Percentiles rank a stretch among this genome's conserved stretches.
Evolutionary conservation across 2,888 invertebrate species (phyloP).

Genomic region (Plagiodera versicolora): DNA sequence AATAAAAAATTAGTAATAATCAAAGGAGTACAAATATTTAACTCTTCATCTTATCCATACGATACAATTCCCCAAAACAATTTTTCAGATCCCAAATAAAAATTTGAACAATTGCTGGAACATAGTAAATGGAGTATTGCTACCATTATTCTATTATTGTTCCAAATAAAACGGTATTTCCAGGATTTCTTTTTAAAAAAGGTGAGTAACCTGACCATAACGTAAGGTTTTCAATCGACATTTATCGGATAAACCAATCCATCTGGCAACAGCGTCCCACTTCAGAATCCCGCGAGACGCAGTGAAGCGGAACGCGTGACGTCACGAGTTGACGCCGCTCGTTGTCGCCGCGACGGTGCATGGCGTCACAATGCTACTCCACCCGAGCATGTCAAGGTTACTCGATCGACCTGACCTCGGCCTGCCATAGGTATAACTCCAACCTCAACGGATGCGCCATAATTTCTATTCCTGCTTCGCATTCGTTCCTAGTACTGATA

Average conservation of each 20-base stretch:
- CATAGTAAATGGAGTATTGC: too few relatives aligned
- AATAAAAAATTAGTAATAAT: too few relatives aligned
- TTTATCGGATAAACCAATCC: background rate
- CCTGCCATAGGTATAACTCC: background rate
- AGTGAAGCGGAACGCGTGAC: background rate
- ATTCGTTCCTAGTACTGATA: background rate
- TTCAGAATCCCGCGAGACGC: background rate
- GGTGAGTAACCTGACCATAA: too few relatives aligned
- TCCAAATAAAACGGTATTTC: too few relatives aligned
- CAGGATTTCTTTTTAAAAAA: too few relatives aligned
- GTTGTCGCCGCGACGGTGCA: background rate
- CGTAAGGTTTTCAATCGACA: too few relatives aligned
- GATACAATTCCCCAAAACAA: too few relatives aligned
- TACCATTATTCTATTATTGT: too few relatives aligned
- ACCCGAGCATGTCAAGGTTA: background rate
- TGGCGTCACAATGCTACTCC: background rate
- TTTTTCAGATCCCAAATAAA: too few relatives aligned
- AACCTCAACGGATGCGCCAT: background rate
- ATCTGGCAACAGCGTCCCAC: background rate
- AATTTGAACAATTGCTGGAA: too few relatives aligned
- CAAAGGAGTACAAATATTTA: too few relatives aligned
- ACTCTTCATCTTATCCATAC: too few relatives aligned
- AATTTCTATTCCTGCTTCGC: background rate
- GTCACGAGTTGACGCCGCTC: background rate
- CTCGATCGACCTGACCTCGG: conserved; percentile 1